These are phyloP conservation scores for Rhyacichthys aspro DNA, from an alignment of 2,797 vertebrate species.

Conservation along the genomic window DNA sequence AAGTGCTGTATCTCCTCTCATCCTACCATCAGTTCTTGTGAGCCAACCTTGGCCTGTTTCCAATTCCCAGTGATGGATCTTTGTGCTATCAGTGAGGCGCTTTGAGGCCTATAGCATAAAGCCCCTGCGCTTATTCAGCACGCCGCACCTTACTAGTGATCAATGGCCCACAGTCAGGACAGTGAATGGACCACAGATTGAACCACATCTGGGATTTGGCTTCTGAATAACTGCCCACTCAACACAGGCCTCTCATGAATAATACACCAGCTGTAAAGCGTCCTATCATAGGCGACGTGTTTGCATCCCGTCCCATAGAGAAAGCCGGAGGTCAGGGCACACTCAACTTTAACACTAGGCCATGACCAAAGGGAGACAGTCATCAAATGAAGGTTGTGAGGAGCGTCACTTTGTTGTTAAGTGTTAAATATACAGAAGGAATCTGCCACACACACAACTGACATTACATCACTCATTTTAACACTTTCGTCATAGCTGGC, in stretches of 20 bases:
- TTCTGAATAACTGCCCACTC: conserved; percentile 75
- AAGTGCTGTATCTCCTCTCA: conserved; percentile 44
- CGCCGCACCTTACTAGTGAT: conserved; percentile 78
- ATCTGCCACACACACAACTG: background rate
- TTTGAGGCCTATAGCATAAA: conserved; percentile 76
- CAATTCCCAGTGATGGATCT: conserved; percentile 78
- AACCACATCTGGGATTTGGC: conserved; percentile 79
- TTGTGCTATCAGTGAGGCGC: conserved; percentile 73
- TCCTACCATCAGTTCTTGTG: conserved; percentile 40
- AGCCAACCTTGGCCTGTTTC: conserved; percentile 53
- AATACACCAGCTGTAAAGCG: conserved; percentile 62
- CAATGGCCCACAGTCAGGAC: conserved; percentile 79
- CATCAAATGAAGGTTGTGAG: conserved; percentile 3
- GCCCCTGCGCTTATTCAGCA: conserved; percentile 84
- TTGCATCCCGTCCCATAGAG: conserved; percentile 48
- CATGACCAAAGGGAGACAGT: conserved; percentile 16
- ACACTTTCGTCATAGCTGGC: conserved; percentile 11
- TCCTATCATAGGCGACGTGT: conserved; percentile 51
- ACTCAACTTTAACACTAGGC: conserved; percentile 28
- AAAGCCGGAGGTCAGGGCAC: conserved; percentile 50
- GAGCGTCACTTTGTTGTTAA: too few relatives aligned
- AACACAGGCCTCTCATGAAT: conserved; percentile 72
- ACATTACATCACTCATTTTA: conserved; percentile 13
- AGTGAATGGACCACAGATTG: conserved; percentile 80
- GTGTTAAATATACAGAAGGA: too few relatives aligned